Evolutionary conservation across 2,113 vertebrate genomes (phyloP), one percentile per base, ranked within the genome.

Genomic region (Callaeas wilsoni): DNA sequence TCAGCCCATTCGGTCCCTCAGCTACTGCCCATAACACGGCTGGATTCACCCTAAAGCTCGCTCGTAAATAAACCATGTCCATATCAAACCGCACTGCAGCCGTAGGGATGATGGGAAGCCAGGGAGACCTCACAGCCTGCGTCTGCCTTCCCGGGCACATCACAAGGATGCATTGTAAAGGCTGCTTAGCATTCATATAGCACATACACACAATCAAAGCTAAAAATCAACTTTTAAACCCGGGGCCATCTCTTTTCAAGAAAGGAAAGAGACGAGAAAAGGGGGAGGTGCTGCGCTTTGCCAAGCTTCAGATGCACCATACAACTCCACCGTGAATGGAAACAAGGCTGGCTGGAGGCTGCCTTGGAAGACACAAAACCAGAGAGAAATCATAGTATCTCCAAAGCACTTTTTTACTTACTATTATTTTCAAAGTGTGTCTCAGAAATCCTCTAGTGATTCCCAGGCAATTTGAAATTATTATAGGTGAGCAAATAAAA

Each of bases 401-500:
- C 81, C 84, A 39, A 84, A 86, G 89, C 35, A 35, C 22, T 13
- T 60, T 59, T 81, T 77, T 26, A 95, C 68, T 89, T 86, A 42
- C 91, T 97, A 93, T 96, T 96, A 93, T 96, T 97, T 97, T 96
- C 93, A 95, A 94, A 94, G 94, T 71, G 93, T 78, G 80, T 94
- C 96, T 98, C 98, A 97, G 97, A 98, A 98, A 98, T 97, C 81
- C 97, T 98, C 96, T 98, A 97, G 98, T 82, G 97, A 97, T 97
- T 97, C 97, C 89, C 93, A 97, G 87, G 96, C 94, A 80, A 94
- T 97, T 97, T 98, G 95, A 98, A 98, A 98, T 98, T 96, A 97
- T 98, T 98, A 97, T 97, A 98, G 98, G 33, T 98, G 97, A 98
- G 97, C 26, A 78, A 75, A 89, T 64, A 37, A 92, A 84, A 52